Evolutionary conservation across 2,888 invertebrate species (phyloP).

Genomic region (Pollenia griseotomentosa): DNA sequence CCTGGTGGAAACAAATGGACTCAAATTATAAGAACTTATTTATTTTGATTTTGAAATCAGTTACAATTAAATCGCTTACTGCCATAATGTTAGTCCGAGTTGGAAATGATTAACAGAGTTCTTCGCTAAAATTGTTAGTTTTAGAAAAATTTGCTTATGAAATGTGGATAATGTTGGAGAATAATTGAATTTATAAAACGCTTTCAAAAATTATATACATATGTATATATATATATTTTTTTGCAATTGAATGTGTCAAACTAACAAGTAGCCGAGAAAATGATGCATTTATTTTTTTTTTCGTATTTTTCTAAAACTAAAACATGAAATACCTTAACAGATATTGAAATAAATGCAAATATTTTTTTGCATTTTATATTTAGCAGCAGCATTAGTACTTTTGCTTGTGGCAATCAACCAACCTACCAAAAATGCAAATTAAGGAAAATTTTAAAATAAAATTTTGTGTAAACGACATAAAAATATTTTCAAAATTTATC

Average conservation of each 20-base stretch:
- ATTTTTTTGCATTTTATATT: conserved; percentile 50
- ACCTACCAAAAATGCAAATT: conserved; percentile 37
- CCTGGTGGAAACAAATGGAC: too few species aligned
- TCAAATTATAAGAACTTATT: too few species aligned
- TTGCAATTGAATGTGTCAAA: conserved; percentile 47
- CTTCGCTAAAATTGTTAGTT: too few species aligned
- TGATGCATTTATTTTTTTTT: conserved; percentile 50
- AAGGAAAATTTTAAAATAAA: conserved; percentile 29
- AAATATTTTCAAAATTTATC: conserved; percentile 70
- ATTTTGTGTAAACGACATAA: conserved; percentile 69
- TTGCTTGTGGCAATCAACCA: conserved; percentile 45
- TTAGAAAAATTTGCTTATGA: too few species aligned
- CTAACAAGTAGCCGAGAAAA: conserved; percentile 58
- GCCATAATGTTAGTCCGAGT: too few species aligned
- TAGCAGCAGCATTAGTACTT: conserved; percentile 36
- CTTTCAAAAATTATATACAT: conserved; percentile 22
- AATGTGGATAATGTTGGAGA: too few species aligned
- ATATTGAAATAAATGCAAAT: conserved; percentile 56
- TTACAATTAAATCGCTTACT: too few species aligned
- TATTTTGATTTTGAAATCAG: too few species aligned
- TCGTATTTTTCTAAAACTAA: conserved; percentile 46
- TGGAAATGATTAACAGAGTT: too few species aligned
- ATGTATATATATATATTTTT: conserved; percentile 27
- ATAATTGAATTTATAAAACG: background rate
- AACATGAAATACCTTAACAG: conserved; percentile 56